Evolutionary conservation across 2,113 vertebrate genomes (phyloP), one percentile per base, ranked within the genome.

Genomic region (Jaculus jaculus): DNA sequence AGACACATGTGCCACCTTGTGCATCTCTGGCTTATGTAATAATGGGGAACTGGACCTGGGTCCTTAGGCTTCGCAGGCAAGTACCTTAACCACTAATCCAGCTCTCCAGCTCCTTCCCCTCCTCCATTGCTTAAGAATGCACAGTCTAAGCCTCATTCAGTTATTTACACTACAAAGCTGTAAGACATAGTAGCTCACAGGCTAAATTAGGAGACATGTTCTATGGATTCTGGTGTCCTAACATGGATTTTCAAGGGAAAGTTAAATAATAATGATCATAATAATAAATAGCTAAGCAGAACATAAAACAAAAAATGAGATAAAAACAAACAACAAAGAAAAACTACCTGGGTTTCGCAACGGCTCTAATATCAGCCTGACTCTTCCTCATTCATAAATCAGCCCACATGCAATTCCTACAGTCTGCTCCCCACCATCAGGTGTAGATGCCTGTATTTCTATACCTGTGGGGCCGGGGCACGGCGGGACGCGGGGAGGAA

Each of bases 191-290:
- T 0, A 47, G 54, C 39, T 37, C 0, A 2, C 0, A 2, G 24
- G 11, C 39, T 28, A 17, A 60, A 0, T 0, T 7, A 0, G 1
- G 3, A 17, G 3, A 2, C 1, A 3, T 0, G 3, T 2, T 34
- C 51, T 20, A 18, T 24, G 39, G 7, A 0, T 6, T 15, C 11
- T 7, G 47, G 10, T 0, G 11, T 11, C 42, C 39, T 17, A 4
- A 0, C 17, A 5, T 30, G 72, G 60, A 42, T 58, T 89, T 74
- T 7, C 80, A 5, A 84, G 23, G 81, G 72, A 73, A 34, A 47
- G 68, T 12, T 28, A 1, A 34, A 24, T 5, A 61, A 24, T 20
- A 61, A 28, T 32, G 30, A 24, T 5, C 47, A 24, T 13, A 61
- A 28, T 32, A 47, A 83, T 21, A 58, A 8, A 58, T 12, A 34